These are phyloP conservation scores for Drosophila lacicola DNA, from an alignment of 2,888 invertebrate genomes.

Conservation along the genomic window DNA sequence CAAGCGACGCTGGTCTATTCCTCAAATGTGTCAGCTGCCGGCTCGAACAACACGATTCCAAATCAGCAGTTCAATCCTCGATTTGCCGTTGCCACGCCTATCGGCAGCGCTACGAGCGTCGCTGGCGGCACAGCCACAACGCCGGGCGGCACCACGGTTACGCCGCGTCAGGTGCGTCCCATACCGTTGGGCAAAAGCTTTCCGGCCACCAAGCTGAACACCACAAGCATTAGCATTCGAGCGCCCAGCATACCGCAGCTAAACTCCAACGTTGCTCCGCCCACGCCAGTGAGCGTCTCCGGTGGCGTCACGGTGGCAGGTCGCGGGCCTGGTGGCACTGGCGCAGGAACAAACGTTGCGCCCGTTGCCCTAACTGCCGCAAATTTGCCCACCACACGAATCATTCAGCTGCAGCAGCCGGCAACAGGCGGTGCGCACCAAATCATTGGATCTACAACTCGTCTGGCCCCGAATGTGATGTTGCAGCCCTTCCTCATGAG, in stretches of 20 bases:
- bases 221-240: slow-evolving; percentile 84
- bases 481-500: slow-evolving; percentile 84
- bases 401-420: slow-evolving; percentile 84
- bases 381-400: slow-evolving; percentile 82
- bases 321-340: slow-evolving; percentile 53
- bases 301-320: slow-evolving; percentile 71
- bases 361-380: slow-evolving; percentile 75
- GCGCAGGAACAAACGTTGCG: slow-evolving; percentile 63
- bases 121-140: slow-evolving; percentile 54
- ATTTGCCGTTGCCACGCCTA: slow-evolving; percentile 82
- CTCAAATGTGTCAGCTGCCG: slow-evolving; percentile 77
- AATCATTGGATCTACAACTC: slow-evolving; percentile 81
- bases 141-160: slow-evolving; percentile 69
- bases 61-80: slow-evolving; percentile 84
- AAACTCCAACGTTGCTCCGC: slow-evolving; percentile 69
- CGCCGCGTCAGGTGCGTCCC: slow-evolving; percentile 84
- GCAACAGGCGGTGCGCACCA: slow-evolving; percentile 81
- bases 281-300: slow-evolving; percentile 66
- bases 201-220: slow-evolving; percentile 82
- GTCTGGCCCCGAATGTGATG: slow-evolving; percentile 84
- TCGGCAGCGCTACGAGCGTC: slow-evolving; percentile 41
- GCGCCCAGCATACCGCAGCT: slow-evolving; percentile 83
- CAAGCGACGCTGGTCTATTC: slow-evolving; percentile 85
- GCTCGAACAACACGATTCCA: slow-evolving; percentile 62
- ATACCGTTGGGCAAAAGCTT: slow-evolving; percentile 83